Conservation (phyloP, 2,113 vertebrate species). For the Ploceus nigricollis region DNA sequence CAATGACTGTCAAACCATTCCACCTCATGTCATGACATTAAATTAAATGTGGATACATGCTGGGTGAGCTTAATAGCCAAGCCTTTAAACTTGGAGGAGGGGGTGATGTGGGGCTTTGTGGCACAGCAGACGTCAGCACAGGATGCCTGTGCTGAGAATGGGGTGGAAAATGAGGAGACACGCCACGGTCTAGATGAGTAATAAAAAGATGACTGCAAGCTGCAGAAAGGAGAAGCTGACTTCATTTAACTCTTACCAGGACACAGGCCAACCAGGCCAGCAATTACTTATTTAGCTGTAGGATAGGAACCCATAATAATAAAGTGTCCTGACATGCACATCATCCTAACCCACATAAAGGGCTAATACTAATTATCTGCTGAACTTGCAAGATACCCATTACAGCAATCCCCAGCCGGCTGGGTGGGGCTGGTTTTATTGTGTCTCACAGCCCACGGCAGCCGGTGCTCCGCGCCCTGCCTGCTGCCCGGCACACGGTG, state of each 20-base stretch:
- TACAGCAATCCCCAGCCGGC: neutral
- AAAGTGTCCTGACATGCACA: neutral
- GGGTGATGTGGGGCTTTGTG: neutral
- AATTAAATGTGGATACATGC: neutral
- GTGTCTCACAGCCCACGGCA: neutral
- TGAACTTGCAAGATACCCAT: neutral
- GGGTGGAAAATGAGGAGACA: neutral
- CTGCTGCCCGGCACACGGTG: neutral
- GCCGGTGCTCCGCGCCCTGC: rapidly evolving
- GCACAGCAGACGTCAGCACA: neutral
- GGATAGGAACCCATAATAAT: constrained; percentile 18
- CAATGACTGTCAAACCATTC: neutral
- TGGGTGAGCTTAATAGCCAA: neutral
- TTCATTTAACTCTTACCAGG: constrained; percentile 10
- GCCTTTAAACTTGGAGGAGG: neutral
- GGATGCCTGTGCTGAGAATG: neutral
- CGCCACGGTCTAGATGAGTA: neutral
- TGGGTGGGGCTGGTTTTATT: neutral
- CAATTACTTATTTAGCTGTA: constrained; percentile 6
- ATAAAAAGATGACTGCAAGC: constrained; percentile 48
- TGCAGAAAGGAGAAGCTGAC: constrained; percentile 46
- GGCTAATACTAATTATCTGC: neutral
- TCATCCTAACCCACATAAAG: neutral
- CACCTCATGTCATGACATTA: neutral
- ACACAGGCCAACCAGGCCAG: neutral